phyloP scores from a whole-genome alignment of 1,140 invertebrate genomes.

The Heliothis subflexa region DNA sequence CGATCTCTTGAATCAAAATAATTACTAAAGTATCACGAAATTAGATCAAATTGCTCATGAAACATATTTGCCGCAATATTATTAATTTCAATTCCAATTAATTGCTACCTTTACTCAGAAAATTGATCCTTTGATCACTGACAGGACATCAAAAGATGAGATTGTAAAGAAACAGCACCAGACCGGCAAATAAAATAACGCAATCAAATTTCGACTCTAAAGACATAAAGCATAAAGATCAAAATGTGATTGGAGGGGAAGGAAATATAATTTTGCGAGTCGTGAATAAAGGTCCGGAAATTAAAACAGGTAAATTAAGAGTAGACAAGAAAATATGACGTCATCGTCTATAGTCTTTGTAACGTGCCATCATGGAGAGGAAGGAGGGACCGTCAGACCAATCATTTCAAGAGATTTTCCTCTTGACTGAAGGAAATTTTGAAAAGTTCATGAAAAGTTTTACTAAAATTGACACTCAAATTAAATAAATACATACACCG shows the following conservation, averaged over 20 bases:
- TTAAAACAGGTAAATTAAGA: constrained; percentile 38
- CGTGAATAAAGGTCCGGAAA: constrained; percentile 20
- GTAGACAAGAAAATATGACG: constrained; percentile 17
- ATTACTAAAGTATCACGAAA: neutral
- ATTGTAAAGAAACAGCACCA: neutral
- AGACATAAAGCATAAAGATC: neutral
- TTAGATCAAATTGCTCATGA: neutral
- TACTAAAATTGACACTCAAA: too few species aligned
- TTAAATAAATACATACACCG: too few species aligned
- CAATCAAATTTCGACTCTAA: neutral
- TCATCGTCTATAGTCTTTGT: neutral
- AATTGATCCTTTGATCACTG: constrained; percentile 4
- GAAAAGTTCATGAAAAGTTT: too few species aligned
- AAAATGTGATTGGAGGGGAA: neutral
- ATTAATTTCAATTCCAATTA: neutral
- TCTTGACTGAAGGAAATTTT: too few species aligned
- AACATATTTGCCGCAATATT: neutral
- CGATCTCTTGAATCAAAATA: neutral
- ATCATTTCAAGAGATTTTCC: too few species aligned
- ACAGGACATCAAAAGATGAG: constrained; percentile 24
- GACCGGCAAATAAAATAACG: neutral
- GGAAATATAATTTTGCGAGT: neutral
- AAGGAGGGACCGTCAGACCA: too few species aligned
- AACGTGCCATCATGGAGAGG: too few species aligned
- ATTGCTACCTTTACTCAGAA: neutral